phyloP scores from a whole-genome alignment of 2,797 vertebrate genomes.

The Onychomys torridus region DNA sequence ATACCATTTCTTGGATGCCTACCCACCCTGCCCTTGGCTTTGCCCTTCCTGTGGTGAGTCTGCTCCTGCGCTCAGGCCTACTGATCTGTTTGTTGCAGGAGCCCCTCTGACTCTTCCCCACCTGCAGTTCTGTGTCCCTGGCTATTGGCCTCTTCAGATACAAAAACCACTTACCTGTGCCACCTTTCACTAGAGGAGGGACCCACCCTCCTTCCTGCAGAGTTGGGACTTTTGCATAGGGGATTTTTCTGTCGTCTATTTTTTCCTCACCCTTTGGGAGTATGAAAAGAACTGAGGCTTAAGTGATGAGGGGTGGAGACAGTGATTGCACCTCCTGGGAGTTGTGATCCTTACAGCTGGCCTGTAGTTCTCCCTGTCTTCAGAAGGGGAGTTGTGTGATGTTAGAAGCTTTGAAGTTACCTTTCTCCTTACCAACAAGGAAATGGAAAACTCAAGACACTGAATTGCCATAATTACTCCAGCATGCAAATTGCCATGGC shows the following conservation, averaged over 20 bases:
- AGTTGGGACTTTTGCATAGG: slow-evolving; percentile 76
- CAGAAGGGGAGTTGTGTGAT: background rate
- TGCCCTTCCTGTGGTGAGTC: background rate
- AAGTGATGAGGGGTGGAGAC: background rate
- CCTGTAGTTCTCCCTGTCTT: background rate
- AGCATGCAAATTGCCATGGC: background rate
- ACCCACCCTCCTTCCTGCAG: slow-evolving; percentile 36
- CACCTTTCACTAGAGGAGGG: background rate
- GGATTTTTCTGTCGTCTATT: slow-evolving; percentile 78
- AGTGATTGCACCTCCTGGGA: background rate
- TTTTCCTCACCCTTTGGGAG: slow-evolving; percentile 70
- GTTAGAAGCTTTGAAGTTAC: background rate
- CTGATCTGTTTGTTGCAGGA: background rate
- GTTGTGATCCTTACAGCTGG: background rate
- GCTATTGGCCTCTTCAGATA: background rate
- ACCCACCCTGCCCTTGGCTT: background rate
- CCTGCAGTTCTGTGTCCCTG: background rate
- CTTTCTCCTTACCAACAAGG: background rate
- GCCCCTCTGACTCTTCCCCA: background rate
- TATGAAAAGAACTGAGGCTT: slow-evolving; percentile 22
- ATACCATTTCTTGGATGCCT: accelerated
- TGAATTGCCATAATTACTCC: background rate
- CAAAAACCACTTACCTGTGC: slow-evolving; percentile 33
- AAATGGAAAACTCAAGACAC: background rate
- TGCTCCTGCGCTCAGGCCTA: background rate